A percentile compares a stretch with the other conserved stretches of the same genome.
phyloP scores from a whole-genome alignment of 2,797 vertebrate genomes.

The Anabacerthia variegaticeps region DNA sequence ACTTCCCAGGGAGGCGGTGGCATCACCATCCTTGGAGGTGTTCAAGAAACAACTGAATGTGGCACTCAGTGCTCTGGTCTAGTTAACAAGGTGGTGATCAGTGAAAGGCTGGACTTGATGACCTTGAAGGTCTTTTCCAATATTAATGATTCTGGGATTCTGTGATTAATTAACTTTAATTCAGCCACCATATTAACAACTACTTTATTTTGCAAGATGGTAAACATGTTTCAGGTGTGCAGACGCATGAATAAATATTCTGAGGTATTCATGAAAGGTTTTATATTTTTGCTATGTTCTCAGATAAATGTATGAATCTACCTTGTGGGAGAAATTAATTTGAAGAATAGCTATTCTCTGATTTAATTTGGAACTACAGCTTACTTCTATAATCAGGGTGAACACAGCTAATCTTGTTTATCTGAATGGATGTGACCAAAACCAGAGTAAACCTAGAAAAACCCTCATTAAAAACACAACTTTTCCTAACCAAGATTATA shows the following conservation, averaged over 20 bases:
- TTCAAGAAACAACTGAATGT: fast-evolving
- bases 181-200: not conserved
- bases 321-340: not conserved
- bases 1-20: not conserved
- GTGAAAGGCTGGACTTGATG: not conserved
- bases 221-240: not conserved
- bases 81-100: fast-evolving
- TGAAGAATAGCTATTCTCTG: not conserved
- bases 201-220: not conserved
- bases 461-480: not conserved
- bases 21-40: not conserved
- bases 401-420: not conserved
- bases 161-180: not conserved
- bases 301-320: not conserved
- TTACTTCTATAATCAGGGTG: not conserved
- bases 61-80: not conserved
- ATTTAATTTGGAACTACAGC: not conserved
- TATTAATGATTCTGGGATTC: not conserved
- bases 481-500: not conserved
- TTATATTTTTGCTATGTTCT: not conserved
- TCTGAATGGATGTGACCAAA: not conserved
- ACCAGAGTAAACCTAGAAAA: not conserved
- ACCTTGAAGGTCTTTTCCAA: not conserved
- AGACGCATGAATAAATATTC: not conserved
- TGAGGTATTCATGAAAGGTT: not conserved